These are phyloP conservation scores for Echinarachnius parma DNA, from an alignment of 53 echinoderm and acorn worm species.

Conservation along the genomic window DNA sequence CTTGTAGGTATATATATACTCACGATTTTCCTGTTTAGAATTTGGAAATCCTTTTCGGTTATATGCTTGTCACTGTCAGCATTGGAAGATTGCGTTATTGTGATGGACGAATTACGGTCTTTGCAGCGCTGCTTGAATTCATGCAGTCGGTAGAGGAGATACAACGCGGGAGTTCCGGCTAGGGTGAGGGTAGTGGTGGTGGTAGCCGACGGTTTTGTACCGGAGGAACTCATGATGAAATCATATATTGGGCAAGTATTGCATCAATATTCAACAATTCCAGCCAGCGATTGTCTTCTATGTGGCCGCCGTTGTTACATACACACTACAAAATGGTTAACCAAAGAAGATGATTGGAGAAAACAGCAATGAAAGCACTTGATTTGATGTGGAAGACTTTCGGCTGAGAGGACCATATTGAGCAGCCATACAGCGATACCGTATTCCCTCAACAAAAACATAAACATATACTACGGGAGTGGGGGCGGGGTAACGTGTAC, in stretches of 20 bases:
- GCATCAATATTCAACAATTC: background rate
- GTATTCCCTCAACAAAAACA: no score
- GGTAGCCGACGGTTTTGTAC: background rate
- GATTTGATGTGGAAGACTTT: constrained; percentile 35
- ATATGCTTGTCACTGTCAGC: constrained; percentile 55
- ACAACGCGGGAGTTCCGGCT: constrained; percentile 68
- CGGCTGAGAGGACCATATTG: background rate
- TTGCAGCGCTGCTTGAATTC: constrained; percentile 78
- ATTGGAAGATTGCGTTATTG: constrained; percentile 1
- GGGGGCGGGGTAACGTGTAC: no score
- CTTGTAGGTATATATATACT: no score
- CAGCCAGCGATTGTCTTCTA: background rate
- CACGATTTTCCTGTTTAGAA: constrained; percentile 93
- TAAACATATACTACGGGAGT: no score
- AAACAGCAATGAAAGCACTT: constrained; percentile 32
- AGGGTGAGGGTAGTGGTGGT: constrained; percentile 7
- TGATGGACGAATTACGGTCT: constrained; percentile 41
- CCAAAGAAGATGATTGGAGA: no score
- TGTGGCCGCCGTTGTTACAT: background rate
- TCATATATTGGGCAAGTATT: background rate
- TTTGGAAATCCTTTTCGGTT: constrained; percentile 76
- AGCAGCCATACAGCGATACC: background rate
- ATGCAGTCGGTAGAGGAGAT: constrained; percentile 72
- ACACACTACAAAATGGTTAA: no score
- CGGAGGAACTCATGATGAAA: background rate